phyloP scores from a whole-genome alignment of 2,113 vertebrate genomes.

The Nesospiza acunhae region DNA sequence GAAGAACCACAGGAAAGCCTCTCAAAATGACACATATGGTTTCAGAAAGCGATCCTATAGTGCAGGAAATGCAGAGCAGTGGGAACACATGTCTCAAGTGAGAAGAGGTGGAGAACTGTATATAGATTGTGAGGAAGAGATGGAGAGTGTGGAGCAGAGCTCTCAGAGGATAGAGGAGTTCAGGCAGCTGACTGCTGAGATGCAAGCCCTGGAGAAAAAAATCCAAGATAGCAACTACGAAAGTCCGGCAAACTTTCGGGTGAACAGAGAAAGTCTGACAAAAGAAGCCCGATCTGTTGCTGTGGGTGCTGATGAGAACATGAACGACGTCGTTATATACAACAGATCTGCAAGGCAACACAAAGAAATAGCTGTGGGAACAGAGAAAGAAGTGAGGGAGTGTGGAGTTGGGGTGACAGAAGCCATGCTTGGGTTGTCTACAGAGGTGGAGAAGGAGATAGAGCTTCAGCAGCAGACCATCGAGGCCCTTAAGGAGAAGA shows the following conservation, averaged over 20 bases:
- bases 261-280: conserved; percentile 41
- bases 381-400: conserved; percentile 74
- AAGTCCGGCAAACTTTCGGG: conserved; percentile 1
- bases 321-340: conserved; percentile 78
- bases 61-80: conserved; percentile 89
- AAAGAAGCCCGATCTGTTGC: conserved; percentile 80
- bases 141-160: conserved; percentile 82
- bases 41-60: conserved; percentile 93
- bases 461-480: conserved; percentile 95
- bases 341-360: conserved; percentile 45
- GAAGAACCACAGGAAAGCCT: conserved; percentile 78
- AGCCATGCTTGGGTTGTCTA: conserved; percentile 88
- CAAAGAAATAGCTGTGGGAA: conserved; percentile 79
- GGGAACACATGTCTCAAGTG: conserved; percentile 78
- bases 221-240: conserved; percentile 78
- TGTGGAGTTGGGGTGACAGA: conserved; percentile 84
- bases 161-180: conserved; percentile 88
- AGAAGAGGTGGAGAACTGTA: conserved; percentile 84
- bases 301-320: conserved; percentile 83
- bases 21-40: conserved; percentile 57
- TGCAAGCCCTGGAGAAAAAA: conserved; percentile 91
- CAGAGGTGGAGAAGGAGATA: conserved; percentile 87
- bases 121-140: conserved; percentile 85
- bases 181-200: conserved; percentile 88
- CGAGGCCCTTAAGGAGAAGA: conserved; percentile 90